phyloP scores from a whole-genome alignment of 2,888 invertebrate genomes.

The Caenorhabditis sp. region DNA sequence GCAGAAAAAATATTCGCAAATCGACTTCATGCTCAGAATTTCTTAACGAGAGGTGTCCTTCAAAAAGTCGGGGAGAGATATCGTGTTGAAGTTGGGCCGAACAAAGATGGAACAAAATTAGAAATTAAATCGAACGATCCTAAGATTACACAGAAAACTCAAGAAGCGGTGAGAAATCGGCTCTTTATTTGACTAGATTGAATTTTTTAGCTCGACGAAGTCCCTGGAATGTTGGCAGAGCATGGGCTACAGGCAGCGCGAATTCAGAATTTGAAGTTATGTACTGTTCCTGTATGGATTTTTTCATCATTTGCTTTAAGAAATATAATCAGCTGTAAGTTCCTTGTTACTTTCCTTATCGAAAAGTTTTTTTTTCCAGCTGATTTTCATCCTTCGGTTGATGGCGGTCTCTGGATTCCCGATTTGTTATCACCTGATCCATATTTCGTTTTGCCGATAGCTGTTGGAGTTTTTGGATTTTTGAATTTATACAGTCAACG shows the following conservation, averaged over 20 bases:
- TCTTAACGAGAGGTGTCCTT: conserved; percentile 52
- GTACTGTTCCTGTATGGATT: conserved; percentile 66
- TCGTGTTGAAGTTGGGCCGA: conserved; percentile 51
- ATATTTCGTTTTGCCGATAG: conserved; percentile 62
- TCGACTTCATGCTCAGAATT: conserved; percentile 62
- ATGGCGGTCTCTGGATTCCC: conserved; percentile 61
- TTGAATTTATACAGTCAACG: conserved; percentile 63
- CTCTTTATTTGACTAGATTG: background rate
- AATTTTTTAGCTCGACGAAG: conserved; percentile 41
- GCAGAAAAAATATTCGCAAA: conserved; percentile 65
- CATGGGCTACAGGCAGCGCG: conserved; percentile 59
- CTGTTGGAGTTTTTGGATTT: conserved; percentile 64
- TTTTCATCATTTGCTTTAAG: conserved; percentile 67
- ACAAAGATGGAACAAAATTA: conserved; percentile 43
- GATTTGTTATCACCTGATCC: conserved; percentile 65
- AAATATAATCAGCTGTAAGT: conserved; percentile 57
- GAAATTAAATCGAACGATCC: conserved; percentile 44
- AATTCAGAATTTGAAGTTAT: conserved; percentile 66
- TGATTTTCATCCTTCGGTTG: conserved; percentile 61
- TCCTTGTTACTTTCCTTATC: background rate
- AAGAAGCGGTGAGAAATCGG: conserved; percentile 13
- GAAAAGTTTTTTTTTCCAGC: conserved; percentile 45
- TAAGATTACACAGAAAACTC: conserved; percentile 18
- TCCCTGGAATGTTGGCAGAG: conserved; percentile 47
- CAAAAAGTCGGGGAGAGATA: conserved; percentile 60